Percentiles rank a stretch among this genome's conserved stretches.
Evolutionary conservation across 2,113 vertebrate genomes (phyloP).

Genomic region (Psephotus haematonotus): DNA sequence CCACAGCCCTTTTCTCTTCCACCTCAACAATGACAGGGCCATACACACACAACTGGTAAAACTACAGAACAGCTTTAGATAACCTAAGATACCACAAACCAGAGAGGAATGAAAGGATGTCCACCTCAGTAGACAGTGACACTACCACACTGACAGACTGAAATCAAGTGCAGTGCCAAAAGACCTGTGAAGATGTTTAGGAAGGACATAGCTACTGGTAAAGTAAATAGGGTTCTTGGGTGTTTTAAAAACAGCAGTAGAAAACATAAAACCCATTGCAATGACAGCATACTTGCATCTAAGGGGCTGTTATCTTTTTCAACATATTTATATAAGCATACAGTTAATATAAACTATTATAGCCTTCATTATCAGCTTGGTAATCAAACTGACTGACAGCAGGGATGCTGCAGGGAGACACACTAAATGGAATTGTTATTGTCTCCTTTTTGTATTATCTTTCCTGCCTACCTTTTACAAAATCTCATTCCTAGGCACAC

Average conservation of each 20-base stretch:
- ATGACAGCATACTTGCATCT: not conserved
- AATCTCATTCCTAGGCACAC: not conserved
- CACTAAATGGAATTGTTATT: not conserved
- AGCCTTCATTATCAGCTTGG: not conserved
- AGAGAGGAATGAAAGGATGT: not conserved
- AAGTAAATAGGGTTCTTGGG: not conserved
- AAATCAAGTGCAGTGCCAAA: not conserved
- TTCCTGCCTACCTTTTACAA: not conserved
- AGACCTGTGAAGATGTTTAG: not conserved
- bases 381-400: not conserved
- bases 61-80: not conserved
- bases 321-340: not conserved
- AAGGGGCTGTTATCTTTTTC: not conserved
- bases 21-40: not conserved
- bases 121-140: not conserved
- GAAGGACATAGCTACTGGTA: not conserved
- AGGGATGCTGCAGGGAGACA: not conserved
- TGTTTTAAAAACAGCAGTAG: constrained; percentile 1
- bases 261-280: not conserved
- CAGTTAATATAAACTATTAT: not conserved
- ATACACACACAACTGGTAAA: not conserved
- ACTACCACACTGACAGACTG: not conserved
- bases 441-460: not conserved
- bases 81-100: not conserved
- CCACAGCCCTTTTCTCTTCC: not conserved